Evolutionary conservation across 2,797 vertebrate genomes (phyloP), one percentile per base, ranked within the genome.

Genomic region (Pipistrellus pygmaeus): DNA sequence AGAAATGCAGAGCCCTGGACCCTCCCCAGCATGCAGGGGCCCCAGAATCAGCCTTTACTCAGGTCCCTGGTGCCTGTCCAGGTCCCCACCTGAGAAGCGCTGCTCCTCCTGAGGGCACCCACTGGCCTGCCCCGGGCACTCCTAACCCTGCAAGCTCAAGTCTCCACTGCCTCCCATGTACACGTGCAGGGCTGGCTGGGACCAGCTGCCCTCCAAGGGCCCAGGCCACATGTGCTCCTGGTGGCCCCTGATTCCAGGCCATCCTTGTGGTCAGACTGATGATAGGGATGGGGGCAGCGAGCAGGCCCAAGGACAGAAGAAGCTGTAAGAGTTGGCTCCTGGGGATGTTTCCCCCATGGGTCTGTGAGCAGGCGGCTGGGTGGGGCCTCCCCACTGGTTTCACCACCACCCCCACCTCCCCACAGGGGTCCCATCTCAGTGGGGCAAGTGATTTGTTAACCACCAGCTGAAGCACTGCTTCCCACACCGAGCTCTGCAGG

Each of bases 311-410:
- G 55, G n/a, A 32, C 78, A 38, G 7, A 3, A 23, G 13, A 10
- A 12, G 35, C 27, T 8, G 23, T 21, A 9, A 11, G 60, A 6
- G 55, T 13, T 15, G 41, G 25, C 27, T 18, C 83, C 83, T 27
- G 4, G 5, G n/a, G 53, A 17, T 2, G 0, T 17, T 2, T 8
- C 46, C 6, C 3, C 48, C 20, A 1, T 1, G 21, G 8, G 25
- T 5, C 85, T 3, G 48, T 4, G 6, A 38, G 41, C n/a, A 46
- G 85, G 66, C 0, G 0, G 14, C 15, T 9, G 44, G 77, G 44
- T 7, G n/a, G 41, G n/a, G 46, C 9, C 2, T 4, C 71, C 46
- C 46, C 1, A 18, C 73, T 6, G 1, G 23, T 18, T 6, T 30
- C 1, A 1, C 13, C 44, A 44, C 4, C 57, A 3, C 44, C 27